Percentiles rank a stretch among this genome's conserved stretches.
Conservation (phyloP, 2,113 vertebrate genomes). For the Scomber colias region DNA sequence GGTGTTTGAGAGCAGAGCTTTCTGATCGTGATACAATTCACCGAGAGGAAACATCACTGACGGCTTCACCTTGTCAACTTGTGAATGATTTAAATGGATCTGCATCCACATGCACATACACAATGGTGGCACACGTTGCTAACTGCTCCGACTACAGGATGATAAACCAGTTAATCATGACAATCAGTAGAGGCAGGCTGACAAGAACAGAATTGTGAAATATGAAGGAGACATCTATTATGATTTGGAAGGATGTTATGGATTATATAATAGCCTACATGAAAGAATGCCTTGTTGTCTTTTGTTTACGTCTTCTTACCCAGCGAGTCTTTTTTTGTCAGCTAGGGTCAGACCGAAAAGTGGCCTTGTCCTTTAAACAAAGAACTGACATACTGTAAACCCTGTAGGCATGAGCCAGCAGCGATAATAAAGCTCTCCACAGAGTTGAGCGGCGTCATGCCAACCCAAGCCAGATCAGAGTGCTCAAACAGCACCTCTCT, state of each 20-base stretch:
- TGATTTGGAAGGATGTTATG: slow-evolving; percentile 36
- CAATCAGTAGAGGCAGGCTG: slow-evolving; percentile 39
- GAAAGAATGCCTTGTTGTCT: slow-evolving; percentile 41
- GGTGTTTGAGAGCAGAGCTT: slow-evolving; percentile 37
- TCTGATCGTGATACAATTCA: slow-evolving; percentile 38
- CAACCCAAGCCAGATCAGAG: slow-evolving; percentile 56
- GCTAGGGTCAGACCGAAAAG: slow-evolving; percentile 45
- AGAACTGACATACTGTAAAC: slow-evolving; percentile 47
- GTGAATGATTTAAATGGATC: slow-evolving; percentile 71
- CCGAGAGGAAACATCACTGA: slow-evolving; percentile 57
- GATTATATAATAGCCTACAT: slow-evolving; percentile 42
- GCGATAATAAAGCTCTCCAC: slow-evolving; percentile 57
- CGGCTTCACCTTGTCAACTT: slow-evolving; percentile 56
- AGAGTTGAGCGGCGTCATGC: slow-evolving; percentile 41
- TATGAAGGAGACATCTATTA: slow-evolving; percentile 39
- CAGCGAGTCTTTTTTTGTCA: slow-evolving; percentile 24
- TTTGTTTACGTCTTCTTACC: slow-evolving; percentile 41
- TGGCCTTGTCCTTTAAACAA: slow-evolving; percentile 70
- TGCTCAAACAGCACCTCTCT: slow-evolving; percentile 59
- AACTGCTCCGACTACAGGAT: slow-evolving; percentile 30
- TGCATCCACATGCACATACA: slow-evolving; percentile 41
- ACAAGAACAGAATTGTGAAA: slow-evolving; percentile 27
- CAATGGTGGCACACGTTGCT: slow-evolving; percentile 34
- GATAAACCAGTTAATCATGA: slow-evolving; percentile 41
- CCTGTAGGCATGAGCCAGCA: slow-evolving; percentile 45